phyloP scores from a whole-genome alignment of 2,797 vertebrate genomes.

The Macropus fuliginosus region DNA sequence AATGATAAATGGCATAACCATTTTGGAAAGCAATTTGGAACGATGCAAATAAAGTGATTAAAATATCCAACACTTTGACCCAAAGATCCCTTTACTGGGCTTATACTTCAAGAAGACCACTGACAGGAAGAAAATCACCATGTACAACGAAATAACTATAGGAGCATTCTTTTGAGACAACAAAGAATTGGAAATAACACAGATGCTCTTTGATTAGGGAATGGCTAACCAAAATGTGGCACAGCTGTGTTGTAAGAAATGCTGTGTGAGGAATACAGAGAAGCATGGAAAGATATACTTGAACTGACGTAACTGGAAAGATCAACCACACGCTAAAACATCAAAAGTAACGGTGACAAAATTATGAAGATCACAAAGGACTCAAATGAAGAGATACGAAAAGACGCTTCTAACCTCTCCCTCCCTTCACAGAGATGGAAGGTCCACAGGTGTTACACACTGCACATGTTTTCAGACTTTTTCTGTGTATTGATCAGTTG shows the following conservation, averaged over 20 bases:
- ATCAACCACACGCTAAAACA: neutral
- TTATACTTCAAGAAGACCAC: no score
- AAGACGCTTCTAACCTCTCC: neutral
- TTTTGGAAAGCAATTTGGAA: no score
- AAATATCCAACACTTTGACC: no score
- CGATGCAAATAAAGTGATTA: no score
- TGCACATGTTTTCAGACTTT: neutral
- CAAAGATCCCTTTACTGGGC: no score
- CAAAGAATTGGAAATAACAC: neutral
- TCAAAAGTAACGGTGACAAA: neutral
- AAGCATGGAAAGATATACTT: neutral
- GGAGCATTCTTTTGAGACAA: neutral
- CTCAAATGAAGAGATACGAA: neutral
- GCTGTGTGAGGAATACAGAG: neutral
- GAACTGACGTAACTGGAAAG: neutral
- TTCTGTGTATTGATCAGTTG: neutral
- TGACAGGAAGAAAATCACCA: neutral
- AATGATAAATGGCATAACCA: no score
- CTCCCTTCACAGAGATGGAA: neutral
- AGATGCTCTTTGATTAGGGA: neutral
- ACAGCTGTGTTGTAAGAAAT: neutral
- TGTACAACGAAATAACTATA: neutral
- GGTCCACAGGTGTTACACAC: neutral
- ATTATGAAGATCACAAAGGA: neutral
- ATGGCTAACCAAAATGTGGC: neutral